Base-by-base conservation (phyloP, 2,113 vertebrate species). In the Thermophis baileyi region DNA sequence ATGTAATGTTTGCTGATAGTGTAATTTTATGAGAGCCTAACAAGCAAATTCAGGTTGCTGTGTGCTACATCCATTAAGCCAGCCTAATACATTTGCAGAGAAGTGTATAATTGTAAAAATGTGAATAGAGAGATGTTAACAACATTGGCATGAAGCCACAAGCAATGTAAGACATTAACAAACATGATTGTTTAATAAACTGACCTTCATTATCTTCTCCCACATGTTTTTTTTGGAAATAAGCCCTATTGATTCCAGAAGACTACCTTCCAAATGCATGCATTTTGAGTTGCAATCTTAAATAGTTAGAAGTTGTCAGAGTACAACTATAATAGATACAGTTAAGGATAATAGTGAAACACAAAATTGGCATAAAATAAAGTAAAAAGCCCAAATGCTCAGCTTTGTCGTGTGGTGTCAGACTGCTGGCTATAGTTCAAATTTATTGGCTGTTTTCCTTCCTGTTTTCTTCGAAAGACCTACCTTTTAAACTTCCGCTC, bases 61-160 rank as follows among this genome's bases (percentile, higher is more conserved):
- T 50, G 53, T 93, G 74, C 25, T 54, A 60, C 40, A 60, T 6
- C 74, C 7, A 12, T 60, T 85, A 93, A 60, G 53, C 49, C 51
- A 47, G 47, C 53, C 60, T 57, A 24, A 60, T 86, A 86, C 27
- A 50, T 60, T 54, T 89, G 30, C 44, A 93, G 74, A 93, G 74
- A 60, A 60, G 44, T 40, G 14, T 90, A 24, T 87, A 60, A 90
- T 51, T 90, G 22, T 85, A 86, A 93, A 57, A 24, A 86, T 87
- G 60, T 85, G 50, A 49, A 87, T 74, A 53, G 92, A 86, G 53
- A 63, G 54, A 85, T 9, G 50, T 89, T 86, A 86, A 49, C 18
- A 24, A 40, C 74, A 90, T 87, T 93, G 92, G 92, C 74, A 57
- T 86, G 27, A 40, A 90, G 74, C 92, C 74, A 86, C 92, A 85